phyloP scores from a whole-genome alignment of 2,888 invertebrate species.

The Conops quadrifasciatus region DNA sequence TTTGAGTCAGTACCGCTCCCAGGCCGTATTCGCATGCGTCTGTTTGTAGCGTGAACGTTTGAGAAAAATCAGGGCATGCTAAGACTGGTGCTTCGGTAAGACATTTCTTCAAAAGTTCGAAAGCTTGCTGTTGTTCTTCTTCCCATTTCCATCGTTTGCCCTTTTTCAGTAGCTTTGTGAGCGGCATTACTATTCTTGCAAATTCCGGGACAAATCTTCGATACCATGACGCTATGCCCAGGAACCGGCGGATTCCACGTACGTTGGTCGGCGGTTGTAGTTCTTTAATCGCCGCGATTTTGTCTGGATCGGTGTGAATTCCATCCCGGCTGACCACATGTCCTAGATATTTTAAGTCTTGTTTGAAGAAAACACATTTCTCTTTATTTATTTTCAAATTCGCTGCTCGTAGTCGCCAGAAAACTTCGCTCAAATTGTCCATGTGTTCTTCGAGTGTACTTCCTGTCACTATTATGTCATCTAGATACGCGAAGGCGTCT shows the following conservation, averaged over 20 bases:
- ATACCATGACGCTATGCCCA: conserved; percentile 37
- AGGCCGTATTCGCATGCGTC: conserved; percentile 28
- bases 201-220: no score
- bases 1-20: conserved; percentile 21
- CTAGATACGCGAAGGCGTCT: conserved; percentile 7
- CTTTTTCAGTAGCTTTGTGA: no score
- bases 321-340: conserved; percentile 20
- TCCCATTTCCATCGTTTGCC: conserved; percentile 31
- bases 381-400: no score
- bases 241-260: conserved; percentile 11
- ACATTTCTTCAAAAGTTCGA: conserved; percentile 31
- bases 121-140: conserved; percentile 26
- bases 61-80: no score
- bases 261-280: conserved; percentile 19
- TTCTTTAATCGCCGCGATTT: conserved; percentile 23
- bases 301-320: conserved; percentile 31
- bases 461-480: background rate
- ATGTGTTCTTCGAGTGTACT: background rate
- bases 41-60: conserved; percentile 32
- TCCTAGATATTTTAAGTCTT: conserved; percentile 24
- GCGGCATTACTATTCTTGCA: no score
- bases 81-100: no score
- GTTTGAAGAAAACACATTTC: conserved; percentile 23
- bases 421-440: background rate
- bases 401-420: background rate